Evolutionary conservation across 2,888 invertebrate genomes (phyloP).

Genomic region (Rosalia funebris): DNA sequence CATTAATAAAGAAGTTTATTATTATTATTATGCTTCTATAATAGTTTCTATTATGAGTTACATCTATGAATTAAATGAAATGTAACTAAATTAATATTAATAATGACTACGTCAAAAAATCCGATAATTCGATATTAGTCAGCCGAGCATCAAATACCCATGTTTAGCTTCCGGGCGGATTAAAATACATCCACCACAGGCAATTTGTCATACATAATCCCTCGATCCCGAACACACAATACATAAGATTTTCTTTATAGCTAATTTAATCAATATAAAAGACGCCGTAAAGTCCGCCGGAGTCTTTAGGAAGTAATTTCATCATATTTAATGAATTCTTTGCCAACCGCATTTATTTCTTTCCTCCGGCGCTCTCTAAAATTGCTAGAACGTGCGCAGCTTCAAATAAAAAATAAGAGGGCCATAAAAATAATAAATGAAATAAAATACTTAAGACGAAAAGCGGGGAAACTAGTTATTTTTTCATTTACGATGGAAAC

Average conservation of each 20-base stretch:
- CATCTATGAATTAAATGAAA: no score
- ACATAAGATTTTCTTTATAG: conserved; percentile 9
- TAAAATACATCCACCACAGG: no score
- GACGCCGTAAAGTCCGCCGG: conserved; percentile 25
- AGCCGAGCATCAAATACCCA: no score
- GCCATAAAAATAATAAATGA: conserved; percentile 29
- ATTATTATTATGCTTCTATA: no score
- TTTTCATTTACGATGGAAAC: conserved; percentile 11
- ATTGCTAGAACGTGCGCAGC: conserved; percentile 33
- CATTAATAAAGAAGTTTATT: no score
- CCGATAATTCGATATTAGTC: no score
- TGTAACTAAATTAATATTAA: no score
- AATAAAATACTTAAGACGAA: conserved; percentile 15
- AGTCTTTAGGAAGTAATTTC: conserved; percentile 35
- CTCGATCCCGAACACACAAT: conserved; percentile 1
- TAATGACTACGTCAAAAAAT: no score
- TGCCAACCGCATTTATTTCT: conserved; percentile 29
- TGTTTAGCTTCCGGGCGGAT: no score
- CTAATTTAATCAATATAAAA: conserved; percentile 30
- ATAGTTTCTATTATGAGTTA: no score
- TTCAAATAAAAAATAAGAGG: conserved; percentile 31
- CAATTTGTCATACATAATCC: conserved; percentile 19
- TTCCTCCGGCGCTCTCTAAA: conserved; percentile 30
- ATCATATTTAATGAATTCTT: conserved; percentile 40
- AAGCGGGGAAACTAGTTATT: conserved; percentile 15